These are phyloP conservation scores for Meliscaeva auricollis DNA, from an alignment of 2,888 invertebrate genomes.

Conservation along the genomic window DNA sequence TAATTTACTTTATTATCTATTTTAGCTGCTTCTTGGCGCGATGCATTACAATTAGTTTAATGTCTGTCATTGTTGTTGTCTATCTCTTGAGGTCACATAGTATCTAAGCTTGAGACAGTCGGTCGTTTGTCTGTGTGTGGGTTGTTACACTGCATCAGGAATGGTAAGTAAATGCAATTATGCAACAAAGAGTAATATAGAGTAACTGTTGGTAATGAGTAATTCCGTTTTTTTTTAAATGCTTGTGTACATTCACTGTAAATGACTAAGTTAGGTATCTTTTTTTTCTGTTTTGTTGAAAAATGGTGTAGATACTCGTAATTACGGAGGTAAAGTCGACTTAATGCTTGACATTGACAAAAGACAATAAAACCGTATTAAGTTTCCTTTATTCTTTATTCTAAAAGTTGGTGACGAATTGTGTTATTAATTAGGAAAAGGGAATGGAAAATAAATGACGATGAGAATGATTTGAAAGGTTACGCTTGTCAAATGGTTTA, in stretches of 20 bases:
- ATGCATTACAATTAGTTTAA: constrained; percentile 39
- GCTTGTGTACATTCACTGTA: constrained; percentile 23
- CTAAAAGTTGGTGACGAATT: not conserved
- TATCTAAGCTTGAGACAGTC: constrained; percentile 2
- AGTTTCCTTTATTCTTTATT: not conserved
- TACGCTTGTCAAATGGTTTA: not conserved
- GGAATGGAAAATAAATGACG: not conserved
- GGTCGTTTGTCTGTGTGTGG: not conserved
- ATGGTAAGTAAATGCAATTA: constrained; percentile 31
- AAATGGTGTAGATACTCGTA: not conserved
- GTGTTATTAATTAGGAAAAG: not conserved
- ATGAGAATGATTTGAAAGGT: not conserved
- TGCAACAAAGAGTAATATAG: constrained; percentile 18
- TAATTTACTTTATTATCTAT: constrained; percentile 36
- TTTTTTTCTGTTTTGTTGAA: not conserved
- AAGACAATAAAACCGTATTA: constrained; percentile 34
- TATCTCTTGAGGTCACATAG: constrained; percentile 47
- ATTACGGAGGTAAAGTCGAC: constrained; percentile 4
- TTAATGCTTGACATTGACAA: constrained; percentile 53
- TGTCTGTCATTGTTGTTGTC: constrained; percentile 21
- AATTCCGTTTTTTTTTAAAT: constrained; percentile 17
- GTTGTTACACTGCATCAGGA: not conserved
- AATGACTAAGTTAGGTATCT: not conserved
- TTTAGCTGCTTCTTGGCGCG: constrained; percentile 16
- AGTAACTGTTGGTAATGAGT: constrained; percentile 45